phyloP scores from a whole-genome alignment of 2,888 invertebrate species.

The Spisula solida region DNA sequence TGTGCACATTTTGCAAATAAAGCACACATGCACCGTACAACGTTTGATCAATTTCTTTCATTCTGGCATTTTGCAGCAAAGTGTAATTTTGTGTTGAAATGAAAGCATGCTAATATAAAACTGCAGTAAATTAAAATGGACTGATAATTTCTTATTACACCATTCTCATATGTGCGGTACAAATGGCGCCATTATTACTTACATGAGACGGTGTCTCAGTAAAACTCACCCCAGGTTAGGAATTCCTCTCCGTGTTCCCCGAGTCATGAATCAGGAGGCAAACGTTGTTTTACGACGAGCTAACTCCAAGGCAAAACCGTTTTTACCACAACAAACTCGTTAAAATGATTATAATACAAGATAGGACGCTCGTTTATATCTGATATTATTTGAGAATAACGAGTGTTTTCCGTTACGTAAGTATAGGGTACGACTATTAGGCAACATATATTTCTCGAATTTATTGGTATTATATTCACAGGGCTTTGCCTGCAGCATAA shows the following conservation, averaged over 20 bases:
- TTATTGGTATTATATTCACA: neutral
- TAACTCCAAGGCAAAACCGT: neutral
- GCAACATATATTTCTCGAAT: neutral
- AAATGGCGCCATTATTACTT: neutral
- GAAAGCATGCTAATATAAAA: neutral
- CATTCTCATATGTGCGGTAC: neutral
- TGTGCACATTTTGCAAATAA: too few species aligned
- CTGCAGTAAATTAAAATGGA: neutral
- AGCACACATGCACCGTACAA: too few species aligned
- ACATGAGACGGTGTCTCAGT: conserved; percentile 5
- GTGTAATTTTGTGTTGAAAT: neutral
- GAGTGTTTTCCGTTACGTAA: conserved; percentile 8
- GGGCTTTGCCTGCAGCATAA: neutral
- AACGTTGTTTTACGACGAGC: neutral
- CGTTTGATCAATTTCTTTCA: too few species aligned
- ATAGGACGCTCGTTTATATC: conserved; percentile 11
- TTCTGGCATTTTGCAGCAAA: too few species aligned
- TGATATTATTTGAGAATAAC: neutral
- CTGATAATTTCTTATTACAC: neutral
- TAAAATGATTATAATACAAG: conserved; percentile 2
- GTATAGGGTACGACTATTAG: neutral
- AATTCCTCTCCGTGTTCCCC: too few species aligned
- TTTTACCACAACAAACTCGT: conserved; percentile 8
- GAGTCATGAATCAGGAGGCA: neutral
- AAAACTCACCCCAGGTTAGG: neutral